These are phyloP conservation scores for Auanema freiburgensis DNA, from an alignment of 2,888 invertebrate species.

Conservation along the genomic window DNA sequence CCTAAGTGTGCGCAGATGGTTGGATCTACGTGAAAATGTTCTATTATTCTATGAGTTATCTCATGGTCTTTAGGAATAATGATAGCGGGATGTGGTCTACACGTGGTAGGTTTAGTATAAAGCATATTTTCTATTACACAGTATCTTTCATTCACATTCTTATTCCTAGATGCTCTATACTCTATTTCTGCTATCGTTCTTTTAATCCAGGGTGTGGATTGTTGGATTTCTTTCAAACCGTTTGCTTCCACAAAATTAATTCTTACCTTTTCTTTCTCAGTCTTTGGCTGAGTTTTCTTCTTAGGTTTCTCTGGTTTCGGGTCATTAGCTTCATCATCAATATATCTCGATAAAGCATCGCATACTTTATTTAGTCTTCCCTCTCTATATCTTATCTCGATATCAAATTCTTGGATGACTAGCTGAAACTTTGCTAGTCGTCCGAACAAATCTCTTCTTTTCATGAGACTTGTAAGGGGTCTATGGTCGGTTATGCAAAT, in stretches of 20 bases:
- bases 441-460: slow-evolving; percentile 20
- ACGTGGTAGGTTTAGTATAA: slow-evolving; percentile 5
- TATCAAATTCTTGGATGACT: slow-evolving; percentile 20
- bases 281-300: background rate
- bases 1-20: slow-evolving; percentile 21
- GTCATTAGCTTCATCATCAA: slow-evolving; percentile 16
- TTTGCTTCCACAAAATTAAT: background rate
- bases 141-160: slow-evolving; percentile 13
- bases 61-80: slow-evolving; percentile 11
- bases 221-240: slow-evolving; percentile 14
- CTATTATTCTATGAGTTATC: background rate
- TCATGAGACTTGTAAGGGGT: slow-evolving; percentile 21
- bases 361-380: slow-evolving; percentile 31
- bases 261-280: background rate
- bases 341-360: slow-evolving; percentile 32
- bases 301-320: slow-evolving; percentile 2
- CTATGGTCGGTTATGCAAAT: slow-evolving; percentile 25
- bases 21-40: slow-evolving; percentile 17
- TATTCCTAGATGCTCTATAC: background rate
- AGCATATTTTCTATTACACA: slow-evolving; percentile 11
- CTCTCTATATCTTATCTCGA: slow-evolving; percentile 32
- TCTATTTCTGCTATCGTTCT: background rate
- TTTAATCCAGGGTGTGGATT: slow-evolving; percentile 5
- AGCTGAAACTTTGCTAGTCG: slow-evolving; percentile 25
- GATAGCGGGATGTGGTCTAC: background rate